These are phyloP conservation scores for Desmodus rotundus DNA, from an alignment of 2,113 vertebrate species.

Conservation along the genomic window DNA sequence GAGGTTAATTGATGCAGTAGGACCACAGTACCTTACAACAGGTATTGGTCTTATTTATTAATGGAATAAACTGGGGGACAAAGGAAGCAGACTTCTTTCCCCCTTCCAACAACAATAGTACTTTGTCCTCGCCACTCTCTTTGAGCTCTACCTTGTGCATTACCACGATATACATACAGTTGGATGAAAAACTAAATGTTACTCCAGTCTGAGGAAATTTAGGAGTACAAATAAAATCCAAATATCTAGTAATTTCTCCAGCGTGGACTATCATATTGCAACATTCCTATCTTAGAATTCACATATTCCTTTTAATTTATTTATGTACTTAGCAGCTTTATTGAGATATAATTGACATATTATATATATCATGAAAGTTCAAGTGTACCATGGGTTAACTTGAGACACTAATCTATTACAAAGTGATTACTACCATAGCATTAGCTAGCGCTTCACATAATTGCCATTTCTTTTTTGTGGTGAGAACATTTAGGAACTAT, in stretches of 20 bases:
- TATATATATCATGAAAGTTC: background rate
- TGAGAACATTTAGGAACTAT: background rate
- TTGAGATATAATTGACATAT: background rate
- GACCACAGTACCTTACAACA: background rate
- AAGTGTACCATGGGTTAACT: background rate
- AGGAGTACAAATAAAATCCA: background rate
- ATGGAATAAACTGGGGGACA: background rate
- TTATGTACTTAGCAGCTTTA: background rate
- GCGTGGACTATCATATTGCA: background rate
- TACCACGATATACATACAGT: background rate
- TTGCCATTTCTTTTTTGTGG: background rate
- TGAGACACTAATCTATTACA: background rate
- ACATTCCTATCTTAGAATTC: background rate
- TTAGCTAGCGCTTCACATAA: background rate
- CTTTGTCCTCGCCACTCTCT: background rate
- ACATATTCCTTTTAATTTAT: background rate
- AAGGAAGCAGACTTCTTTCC: background rate
- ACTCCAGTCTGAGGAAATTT: background rate
- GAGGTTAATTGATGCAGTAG: background rate
- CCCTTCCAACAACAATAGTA: background rate
- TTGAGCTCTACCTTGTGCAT: background rate
- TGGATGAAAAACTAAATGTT: background rate
- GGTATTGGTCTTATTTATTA: background rate
- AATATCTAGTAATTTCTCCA: background rate
- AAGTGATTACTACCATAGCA: background rate